phyloP scores from a whole-genome alignment of 2,113 vertebrate species.

The Hippocampus mohnikei region DNA sequence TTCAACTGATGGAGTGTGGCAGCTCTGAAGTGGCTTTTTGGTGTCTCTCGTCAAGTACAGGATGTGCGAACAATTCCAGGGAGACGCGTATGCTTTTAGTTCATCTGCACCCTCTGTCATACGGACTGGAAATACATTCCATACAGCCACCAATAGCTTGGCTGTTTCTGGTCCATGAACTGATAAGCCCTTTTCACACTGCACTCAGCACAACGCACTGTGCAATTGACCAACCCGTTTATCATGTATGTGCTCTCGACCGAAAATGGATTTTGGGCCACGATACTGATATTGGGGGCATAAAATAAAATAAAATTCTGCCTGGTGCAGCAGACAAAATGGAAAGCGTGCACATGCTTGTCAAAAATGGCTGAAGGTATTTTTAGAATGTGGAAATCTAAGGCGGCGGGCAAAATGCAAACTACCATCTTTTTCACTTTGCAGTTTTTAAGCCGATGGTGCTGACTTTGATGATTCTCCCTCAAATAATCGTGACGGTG shows the following conservation, averaged over 20 bases:
- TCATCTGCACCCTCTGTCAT: background rate
- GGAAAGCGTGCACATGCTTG: conserved; percentile 26
- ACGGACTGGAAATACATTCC: no score
- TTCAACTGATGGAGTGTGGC: background rate
- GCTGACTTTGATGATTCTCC: conserved; percentile 13
- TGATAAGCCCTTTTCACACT: no score
- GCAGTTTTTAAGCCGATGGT: background rate
- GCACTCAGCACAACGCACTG: no score
- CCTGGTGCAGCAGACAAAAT: background rate
- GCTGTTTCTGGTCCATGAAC: no score
- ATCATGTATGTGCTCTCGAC: no score
- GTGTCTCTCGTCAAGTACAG: background rate
- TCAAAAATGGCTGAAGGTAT: conserved; percentile 42
- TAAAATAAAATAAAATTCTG: no score
- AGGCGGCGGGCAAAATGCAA: background rate
- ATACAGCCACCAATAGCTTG: no score
- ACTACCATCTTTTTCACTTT: background rate
- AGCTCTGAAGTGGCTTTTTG: background rate
- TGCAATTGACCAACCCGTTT: no score
- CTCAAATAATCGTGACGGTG: conserved; percentile 40
- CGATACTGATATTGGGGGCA: no score
- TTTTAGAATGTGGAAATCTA: conserved; percentile 12
- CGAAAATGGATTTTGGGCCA: background rate
- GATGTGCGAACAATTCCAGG: background rate
- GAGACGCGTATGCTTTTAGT: background rate